Conservation (phyloP, 1,140 invertebrate species). For the Oryzaephilus surinamensis region DNA sequence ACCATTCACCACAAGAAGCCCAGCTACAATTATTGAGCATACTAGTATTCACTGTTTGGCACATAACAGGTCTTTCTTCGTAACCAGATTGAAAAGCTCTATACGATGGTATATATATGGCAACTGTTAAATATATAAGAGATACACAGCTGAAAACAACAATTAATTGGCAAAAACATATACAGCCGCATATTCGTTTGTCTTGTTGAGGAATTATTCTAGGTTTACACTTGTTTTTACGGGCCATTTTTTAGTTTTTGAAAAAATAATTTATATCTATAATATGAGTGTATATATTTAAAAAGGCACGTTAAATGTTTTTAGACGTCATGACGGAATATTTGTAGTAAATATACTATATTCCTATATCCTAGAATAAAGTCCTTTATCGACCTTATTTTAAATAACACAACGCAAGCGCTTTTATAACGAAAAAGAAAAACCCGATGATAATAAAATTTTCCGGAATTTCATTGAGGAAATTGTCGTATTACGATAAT, state of each 20-base stretch:
- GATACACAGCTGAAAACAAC: conserved; percentile 77
- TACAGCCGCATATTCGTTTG: conserved; percentile 76
- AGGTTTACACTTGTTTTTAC: conserved; percentile 31
- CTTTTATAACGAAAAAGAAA: no score
- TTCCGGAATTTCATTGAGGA: no score
- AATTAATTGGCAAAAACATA: conserved; percentile 84
- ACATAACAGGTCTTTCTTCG: conserved; percentile 72
- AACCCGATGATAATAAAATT: no score
- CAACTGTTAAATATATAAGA: conserved; percentile 76
- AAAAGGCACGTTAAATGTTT: no score
- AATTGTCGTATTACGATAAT: no score
- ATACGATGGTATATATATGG: conserved; percentile 78
- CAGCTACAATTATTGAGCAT: conserved; percentile 73
- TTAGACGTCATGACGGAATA: no score
- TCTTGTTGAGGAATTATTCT: conserved; percentile 72
- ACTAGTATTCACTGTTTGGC: conserved; percentile 70
- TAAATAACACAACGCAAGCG: no score
- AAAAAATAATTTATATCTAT: no score
- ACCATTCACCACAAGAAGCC: conserved; percentile 87
- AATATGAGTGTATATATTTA: no score
- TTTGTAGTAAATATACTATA: no score
- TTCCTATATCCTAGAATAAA: no score
- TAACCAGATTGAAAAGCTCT: conserved; percentile 73
- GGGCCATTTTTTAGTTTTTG: conserved; percentile 27
- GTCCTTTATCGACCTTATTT: no score